phyloP scores from a whole-genome alignment of 2,797 vertebrate genomes.

The Onychomys arenicola region DNA sequence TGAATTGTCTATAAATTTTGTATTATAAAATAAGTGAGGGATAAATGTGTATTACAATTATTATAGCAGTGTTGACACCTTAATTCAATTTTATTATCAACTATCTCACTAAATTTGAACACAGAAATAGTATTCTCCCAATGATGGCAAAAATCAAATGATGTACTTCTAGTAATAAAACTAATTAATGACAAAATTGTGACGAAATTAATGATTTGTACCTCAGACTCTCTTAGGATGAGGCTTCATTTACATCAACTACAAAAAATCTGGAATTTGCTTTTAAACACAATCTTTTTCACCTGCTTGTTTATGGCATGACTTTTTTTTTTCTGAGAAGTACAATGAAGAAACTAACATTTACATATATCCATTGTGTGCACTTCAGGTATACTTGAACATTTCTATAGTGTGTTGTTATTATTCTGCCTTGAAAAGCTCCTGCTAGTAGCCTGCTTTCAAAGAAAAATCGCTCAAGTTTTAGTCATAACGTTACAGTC shows the following conservation, averaged over 20 bases:
- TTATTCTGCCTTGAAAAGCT: slow-evolving; percentile 40
- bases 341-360: background rate
- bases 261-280: slow-evolving; percentile 22
- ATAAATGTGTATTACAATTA: slow-evolving; percentile 5
- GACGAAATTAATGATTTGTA: slow-evolving; percentile 18
- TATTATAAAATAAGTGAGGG: background rate
- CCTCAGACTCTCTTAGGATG: background rate
- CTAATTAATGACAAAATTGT: slow-evolving; percentile 11
- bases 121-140: background rate
- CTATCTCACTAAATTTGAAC: background rate
- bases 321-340: background rate
- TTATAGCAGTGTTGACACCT: background rate
- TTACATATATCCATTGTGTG: background rate
- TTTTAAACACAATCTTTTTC: slow-evolving; percentile 44
- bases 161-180: background rate
- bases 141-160: background rate
- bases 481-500: slow-evolving; percentile 32
- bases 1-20: slow-evolving; percentile 8
- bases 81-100: background rate
- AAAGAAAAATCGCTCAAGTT: slow-evolving; percentile 12
- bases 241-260: background rate
- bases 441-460: background rate
- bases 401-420: background rate
- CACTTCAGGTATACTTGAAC: background rate
- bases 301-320: background rate